Base-by-base conservation (phyloP, 1,140 invertebrate species). In the Drosophila teissieri region DNA sequence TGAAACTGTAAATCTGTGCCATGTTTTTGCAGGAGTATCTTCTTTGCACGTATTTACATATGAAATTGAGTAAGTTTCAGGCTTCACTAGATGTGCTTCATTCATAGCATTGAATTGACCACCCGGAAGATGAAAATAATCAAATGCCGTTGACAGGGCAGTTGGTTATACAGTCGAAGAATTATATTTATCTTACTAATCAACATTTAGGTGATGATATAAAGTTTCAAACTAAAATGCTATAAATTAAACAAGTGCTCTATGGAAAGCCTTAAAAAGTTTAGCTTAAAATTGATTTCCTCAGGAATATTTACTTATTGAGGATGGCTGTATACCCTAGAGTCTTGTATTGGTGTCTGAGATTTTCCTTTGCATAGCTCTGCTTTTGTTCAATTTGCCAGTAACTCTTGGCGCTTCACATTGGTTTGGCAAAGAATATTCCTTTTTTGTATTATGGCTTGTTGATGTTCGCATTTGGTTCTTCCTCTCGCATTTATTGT, bases 371-470 rank as follows among this genome's bases (percentile, higher is more conserved):
- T 49, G 57, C 48, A 15, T n/a, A 37, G 22, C 22, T 8, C 24
- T 3, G 5, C 42, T 27, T 75, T 64, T 75, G 53, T 65, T 40
- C 61, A 44, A 57, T 53, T 75, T 75, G 54, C 58, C 51, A 67
- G 39, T 63, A 49, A 73, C 42, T 73, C 68, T 44, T 68, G n/a
- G 49, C 51, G 73, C 48, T 63, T 64, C 58, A 61, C 45, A 58
- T 64, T 81, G 65, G 78, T 52, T 48, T 80, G 8, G 19, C 60
- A 34, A 46, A 67, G 24, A 14, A 14, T 14, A 14, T 39, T 39
- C 12, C 4, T 11, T 46, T 40, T 40, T 39, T 56, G 11, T 19
- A 17, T 80, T 49, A 24, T 51, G 15, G 40, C 63, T 53, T 70
- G 52, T 45, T 51, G 34, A 57, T 53, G 74, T 61, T 62, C 67